phyloP scores from a whole-genome alignment of 2,888 invertebrate species.

The Balanococcus diminutus region DNA sequence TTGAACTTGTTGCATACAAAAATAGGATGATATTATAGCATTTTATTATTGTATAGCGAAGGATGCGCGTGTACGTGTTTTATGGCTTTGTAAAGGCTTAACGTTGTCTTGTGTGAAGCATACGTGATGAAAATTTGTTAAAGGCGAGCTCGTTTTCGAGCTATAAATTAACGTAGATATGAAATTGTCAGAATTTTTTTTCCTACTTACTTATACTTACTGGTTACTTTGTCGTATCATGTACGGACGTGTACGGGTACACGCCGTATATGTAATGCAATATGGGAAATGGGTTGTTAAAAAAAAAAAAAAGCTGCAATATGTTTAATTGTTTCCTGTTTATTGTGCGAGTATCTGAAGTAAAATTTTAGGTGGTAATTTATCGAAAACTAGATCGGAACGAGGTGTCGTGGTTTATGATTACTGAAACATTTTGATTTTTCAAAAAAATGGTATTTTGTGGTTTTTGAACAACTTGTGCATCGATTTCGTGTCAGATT shows the following conservation, averaged over 20 bases:
- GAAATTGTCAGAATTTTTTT: background rate
- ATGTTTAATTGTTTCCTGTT: background rate
- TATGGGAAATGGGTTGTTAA: background rate
- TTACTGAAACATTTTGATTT: too few species aligned
- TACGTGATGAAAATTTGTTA: slow-evolving; percentile 11
- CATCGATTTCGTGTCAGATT: too few species aligned
- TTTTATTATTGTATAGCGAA: background rate
- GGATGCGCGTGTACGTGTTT: background rate
- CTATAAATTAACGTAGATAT: background rate
- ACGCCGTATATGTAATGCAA: background rate
- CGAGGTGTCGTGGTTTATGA: too few species aligned
- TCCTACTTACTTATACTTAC: background rate
- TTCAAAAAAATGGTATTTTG: too few species aligned
- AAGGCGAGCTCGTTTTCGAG: background rate
- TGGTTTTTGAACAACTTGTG: too few species aligned
- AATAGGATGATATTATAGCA: background rate
- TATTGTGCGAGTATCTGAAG: background rate
- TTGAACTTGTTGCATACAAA: background rate
- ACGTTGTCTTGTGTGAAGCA: background rate
- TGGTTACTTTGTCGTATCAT: background rate
- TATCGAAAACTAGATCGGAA: too few species aligned
- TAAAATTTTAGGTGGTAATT: background rate
- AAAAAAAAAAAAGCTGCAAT: background rate
- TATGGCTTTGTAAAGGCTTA: slow-evolving; percentile 1
- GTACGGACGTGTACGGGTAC: background rate